A percentile compares a stretch with the other conserved stretches of the same genome.
These are phyloP conservation scores for Chelon labrosus DNA, from an alignment of 2,797 vertebrate species.

Conservation along the genomic window DNA sequence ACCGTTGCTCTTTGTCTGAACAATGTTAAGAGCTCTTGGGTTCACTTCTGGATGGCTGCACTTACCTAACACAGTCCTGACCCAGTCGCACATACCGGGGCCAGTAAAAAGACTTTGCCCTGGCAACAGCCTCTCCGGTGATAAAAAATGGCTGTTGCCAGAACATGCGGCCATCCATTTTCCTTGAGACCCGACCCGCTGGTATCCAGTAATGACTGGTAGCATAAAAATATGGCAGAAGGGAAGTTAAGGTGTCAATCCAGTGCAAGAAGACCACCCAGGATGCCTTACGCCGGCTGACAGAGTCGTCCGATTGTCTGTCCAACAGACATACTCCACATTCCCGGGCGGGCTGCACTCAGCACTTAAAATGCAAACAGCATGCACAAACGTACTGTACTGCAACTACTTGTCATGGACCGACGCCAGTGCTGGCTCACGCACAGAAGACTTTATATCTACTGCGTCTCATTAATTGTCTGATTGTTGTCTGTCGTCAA, in stretches of 20 bases:
- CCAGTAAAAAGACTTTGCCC: conserved; percentile 59
- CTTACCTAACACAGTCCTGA: conserved; percentile 66
- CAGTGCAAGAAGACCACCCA: conserved; percentile 77
- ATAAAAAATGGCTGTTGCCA: conserved; percentile 41
- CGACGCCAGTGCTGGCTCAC: conserved; percentile 30
- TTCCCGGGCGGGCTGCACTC: conserved; percentile 63
- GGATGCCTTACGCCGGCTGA: conserved; percentile 36
- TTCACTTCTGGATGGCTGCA: conserved; percentile 76
- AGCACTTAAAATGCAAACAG: conserved; percentile 51
- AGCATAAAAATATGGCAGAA: conserved; percentile 54
- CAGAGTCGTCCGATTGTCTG: conserved; percentile 80
- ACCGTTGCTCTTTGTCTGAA: conserved; percentile 63
- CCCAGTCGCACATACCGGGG: conserved; percentile 68
- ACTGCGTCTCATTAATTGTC: conserved; percentile 49
- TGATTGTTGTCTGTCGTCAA: conserved; percentile 47
- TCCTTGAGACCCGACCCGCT: conserved; percentile 8
- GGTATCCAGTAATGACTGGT: conserved; percentile 51
- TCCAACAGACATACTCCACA: conserved; percentile 71
- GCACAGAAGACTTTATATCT: conserved; percentile 21
- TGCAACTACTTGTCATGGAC: conserved; percentile 43
- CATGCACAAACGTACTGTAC: conserved; percentile 26
- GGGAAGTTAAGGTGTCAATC: conserved; percentile 61
- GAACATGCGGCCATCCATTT: conserved; percentile 21
- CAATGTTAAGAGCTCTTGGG: conserved; percentile 60
- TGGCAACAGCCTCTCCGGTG: conserved; percentile 65